Evolutionary conservation across 2,797 vertebrate genomes (phyloP).

Genomic region (Peromyscus melanophrys): DNA sequence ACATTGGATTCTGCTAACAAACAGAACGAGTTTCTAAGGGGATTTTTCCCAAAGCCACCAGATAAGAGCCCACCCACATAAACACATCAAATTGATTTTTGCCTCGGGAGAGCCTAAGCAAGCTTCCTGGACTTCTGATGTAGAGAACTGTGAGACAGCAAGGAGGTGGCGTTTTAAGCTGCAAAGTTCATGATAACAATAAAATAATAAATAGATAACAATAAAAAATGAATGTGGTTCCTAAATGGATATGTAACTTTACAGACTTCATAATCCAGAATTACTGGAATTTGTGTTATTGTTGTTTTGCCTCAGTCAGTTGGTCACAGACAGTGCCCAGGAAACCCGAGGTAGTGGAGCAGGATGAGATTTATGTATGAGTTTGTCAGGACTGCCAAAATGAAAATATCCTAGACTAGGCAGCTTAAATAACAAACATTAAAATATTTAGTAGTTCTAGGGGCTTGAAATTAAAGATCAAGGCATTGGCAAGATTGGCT

Average conservation of each 20-base stretch:
- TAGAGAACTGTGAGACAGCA: background rate
- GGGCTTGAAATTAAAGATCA: background rate
- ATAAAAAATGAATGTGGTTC: slow-evolving; percentile 10
- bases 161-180: background rate
- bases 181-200: background rate
- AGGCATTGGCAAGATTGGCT: background rate
- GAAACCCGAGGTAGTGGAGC: background rate
- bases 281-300: background rate
- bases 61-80: background rate
- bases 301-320: background rate
- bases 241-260: background rate
- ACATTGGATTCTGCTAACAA: background rate
- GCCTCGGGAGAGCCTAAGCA: background rate
- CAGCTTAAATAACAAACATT: background rate
- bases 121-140: background rate
- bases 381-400: background rate
- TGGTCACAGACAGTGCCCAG: background rate
- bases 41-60: background rate
- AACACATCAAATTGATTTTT: background rate
- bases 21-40: background rate
- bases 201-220: background rate
- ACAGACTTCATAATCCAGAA: background rate
- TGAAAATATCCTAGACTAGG: background rate
- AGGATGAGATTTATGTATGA: background rate
- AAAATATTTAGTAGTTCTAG: background rate